A percentile compares a stretch with the other conserved stretches of the same genome.
Conservation (phyloP, 2,888 invertebrate genomes). For the Limnephilus marmoratus region DNA sequence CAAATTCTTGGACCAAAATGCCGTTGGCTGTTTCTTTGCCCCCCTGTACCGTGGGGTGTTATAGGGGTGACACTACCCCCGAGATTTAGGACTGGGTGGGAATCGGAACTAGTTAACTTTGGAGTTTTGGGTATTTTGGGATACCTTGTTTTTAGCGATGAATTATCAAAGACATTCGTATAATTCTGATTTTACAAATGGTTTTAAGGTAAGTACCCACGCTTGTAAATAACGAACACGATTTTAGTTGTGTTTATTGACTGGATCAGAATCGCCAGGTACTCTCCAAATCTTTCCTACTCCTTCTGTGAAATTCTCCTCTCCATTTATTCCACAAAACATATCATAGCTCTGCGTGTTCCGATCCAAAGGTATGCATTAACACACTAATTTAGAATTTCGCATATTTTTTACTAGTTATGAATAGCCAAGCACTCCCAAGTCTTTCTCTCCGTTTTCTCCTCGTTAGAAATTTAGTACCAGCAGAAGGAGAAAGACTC, state of each 20-base stretch:
- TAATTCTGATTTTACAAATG: background rate
- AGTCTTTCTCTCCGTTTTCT: no score
- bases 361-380: no score
- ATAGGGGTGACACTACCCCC: background rate
- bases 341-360: background rate
- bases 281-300: background rate
- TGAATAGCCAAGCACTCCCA: no score
- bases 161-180: background rate
- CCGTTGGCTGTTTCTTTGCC: constrained; percentile 60
- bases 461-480: no score
- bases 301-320: background rate
- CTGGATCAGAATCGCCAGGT: background rate
- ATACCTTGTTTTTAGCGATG: background rate
- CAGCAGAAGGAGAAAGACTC: no score
- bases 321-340: background rate
- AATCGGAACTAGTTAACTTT: background rate
- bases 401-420: no score
- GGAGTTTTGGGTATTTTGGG: background rate
- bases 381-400: no score
- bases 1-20: constrained; percentile 66
- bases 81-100: constrained; percentile 28
- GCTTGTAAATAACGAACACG: background rate
- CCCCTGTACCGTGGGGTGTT: constrained; percentile 15
- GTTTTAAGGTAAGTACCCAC: background rate
- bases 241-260: background rate